phyloP scores from a whole-genome alignment of 2,797 vertebrate species.

The Hybognathus amarus region DNA sequence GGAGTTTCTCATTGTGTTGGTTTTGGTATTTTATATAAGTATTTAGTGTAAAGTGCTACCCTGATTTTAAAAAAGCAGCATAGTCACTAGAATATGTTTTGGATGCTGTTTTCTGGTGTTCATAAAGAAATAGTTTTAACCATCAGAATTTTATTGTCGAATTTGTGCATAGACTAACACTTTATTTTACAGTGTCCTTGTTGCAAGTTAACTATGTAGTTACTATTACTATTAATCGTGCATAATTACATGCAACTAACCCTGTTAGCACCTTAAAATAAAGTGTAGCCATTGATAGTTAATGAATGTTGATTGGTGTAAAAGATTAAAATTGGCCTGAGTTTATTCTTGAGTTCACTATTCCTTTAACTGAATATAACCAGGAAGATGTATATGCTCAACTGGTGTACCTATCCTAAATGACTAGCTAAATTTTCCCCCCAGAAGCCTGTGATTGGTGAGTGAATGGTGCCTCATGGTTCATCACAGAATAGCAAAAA shows the following conservation, averaged over 20 bases:
- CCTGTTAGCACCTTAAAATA: not conserved
- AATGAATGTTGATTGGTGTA: not conserved
- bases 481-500: not conserved
- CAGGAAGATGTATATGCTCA: not conserved
- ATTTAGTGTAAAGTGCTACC: not conserved
- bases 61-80: not conserved
- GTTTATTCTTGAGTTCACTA: not conserved
- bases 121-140: not conserved
- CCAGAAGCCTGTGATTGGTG: not conserved
- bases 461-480: not conserved
- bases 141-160: not conserved
- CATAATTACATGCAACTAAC: not conserved
- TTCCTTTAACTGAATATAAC: not conserved
- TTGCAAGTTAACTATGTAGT: not conserved
- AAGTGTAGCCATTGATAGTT: not conserved
- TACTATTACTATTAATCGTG: not conserved
- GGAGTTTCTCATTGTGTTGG: not conserved
- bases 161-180: not conserved
- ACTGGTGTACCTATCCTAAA: not conserved
- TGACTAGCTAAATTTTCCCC: not conserved
- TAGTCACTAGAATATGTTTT: not conserved
- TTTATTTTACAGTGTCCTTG: not conserved
- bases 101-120: not conserved
- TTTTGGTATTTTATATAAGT: not conserved
- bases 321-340: not conserved